These are phyloP conservation scores for Hipposideros armiger DNA, from an alignment of 2,113 vertebrate species.

Conservation along the genomic window DNA sequence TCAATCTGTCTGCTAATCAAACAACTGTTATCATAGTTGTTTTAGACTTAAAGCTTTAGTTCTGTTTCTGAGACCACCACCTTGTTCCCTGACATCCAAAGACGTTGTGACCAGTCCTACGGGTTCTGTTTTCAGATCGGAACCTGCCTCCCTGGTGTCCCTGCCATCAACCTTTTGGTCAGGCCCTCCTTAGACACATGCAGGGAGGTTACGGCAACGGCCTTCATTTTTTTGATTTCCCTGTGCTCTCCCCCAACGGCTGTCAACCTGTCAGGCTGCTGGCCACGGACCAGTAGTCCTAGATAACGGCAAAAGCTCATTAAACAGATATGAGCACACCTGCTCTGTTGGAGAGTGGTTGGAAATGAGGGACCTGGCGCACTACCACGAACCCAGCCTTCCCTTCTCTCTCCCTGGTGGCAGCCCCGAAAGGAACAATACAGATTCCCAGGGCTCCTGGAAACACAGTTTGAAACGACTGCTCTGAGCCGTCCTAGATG, in stretches of 20 bases:
- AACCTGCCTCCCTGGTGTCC: neutral
- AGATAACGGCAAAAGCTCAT: neutral
- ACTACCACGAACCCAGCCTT: neutral
- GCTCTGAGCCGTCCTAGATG: neutral
- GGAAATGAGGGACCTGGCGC: neutral
- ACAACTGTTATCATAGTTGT: neutral
- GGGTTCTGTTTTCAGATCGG: neutral
- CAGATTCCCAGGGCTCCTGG: neutral
- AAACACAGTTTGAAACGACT: neutral
- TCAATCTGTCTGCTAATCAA: neutral
- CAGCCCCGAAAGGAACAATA: neutral
- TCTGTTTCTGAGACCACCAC: conserved; percentile 16
- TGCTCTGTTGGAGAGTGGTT: too few relatives aligned
- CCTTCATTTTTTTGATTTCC: neutral
- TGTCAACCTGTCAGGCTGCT: neutral
- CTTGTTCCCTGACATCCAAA: neutral
- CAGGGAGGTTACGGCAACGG: neutral
- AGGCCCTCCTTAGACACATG: neutral
- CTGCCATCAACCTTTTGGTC: neutral
- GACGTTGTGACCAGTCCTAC: neutral
- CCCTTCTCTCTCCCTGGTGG: neutral
- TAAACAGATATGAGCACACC: neutral
- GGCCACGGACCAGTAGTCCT: neutral
- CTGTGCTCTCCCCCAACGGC: neutral
- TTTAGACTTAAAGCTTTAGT: neutral